A percentile compares a stretch with the other conserved stretches of the same genome.
These are phyloP conservation scores for Oryzias dopingdopingensis DNA, from an alignment of 2,797 vertebrate species.

Conservation along the genomic window DNA sequence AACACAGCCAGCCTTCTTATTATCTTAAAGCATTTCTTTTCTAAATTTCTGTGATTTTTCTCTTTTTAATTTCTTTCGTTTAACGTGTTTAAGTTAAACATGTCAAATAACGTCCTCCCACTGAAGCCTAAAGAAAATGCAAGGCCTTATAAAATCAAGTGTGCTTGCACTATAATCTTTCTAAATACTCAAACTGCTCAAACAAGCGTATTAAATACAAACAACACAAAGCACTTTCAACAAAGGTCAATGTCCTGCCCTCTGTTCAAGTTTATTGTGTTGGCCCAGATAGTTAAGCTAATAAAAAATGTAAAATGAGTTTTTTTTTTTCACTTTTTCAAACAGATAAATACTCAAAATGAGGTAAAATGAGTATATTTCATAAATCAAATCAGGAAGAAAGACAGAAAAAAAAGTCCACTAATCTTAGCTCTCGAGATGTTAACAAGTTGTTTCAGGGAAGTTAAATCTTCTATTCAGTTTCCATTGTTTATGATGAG, in stretches of 20 bases:
- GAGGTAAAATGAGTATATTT: conserved; percentile 21
- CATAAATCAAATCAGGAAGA: conserved; percentile 20
- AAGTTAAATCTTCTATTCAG: conserved; percentile 53
- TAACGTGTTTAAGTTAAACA: too few species aligned
- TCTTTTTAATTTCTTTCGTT: too few species aligned
- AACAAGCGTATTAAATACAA: conserved; percentile 11
- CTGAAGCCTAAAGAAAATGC: too few species aligned
- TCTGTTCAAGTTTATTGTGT: conserved; percentile 57
- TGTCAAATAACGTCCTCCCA: too few species aligned
- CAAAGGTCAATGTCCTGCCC: conserved; percentile 34
- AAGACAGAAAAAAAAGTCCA: conserved; percentile 6
- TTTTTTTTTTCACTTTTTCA: too few species aligned
- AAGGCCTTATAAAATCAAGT: too few species aligned
- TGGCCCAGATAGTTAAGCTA: conserved; percentile 27
- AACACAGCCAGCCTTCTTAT: too few species aligned
- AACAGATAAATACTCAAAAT: neutral
- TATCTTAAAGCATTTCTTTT: too few species aligned
- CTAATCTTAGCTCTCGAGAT: conserved; percentile 49
- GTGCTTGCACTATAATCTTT: too few species aligned
- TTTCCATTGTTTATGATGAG: conserved; percentile 66
- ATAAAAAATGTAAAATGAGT: neutral
- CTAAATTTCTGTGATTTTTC: too few species aligned
- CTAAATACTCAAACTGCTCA: conserved; percentile 21
- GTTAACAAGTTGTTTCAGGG: conserved; percentile 58
- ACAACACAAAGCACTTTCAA: conserved; percentile 10